Percentiles rank a stretch among this genome's conserved stretches.
These are phyloP conservation scores for Drosophila atripex DNA, from an alignment of 2,888 invertebrate genomes.

Conservation along the genomic window DNA sequence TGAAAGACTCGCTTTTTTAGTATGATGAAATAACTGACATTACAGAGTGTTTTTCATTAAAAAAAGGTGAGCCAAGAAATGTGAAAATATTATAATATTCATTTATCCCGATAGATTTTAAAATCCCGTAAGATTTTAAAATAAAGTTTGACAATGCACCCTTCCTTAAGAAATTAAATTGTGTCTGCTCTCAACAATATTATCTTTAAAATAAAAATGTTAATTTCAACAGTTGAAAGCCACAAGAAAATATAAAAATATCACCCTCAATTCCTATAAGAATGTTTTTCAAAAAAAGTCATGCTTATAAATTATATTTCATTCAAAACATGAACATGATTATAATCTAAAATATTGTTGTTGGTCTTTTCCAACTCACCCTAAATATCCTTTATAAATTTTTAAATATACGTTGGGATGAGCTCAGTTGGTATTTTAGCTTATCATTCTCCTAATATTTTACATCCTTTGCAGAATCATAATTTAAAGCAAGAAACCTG, in stretches of 20 bases:
- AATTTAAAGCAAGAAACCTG: constrained; percentile 32
- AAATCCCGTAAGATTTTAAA: not conserved
- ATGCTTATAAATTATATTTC: no score
- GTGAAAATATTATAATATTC: not conserved
- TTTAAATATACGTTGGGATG: constrained; percentile 34
- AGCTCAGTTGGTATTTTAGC: constrained; percentile 41
- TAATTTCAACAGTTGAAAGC: no score
- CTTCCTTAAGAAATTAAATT: no score
- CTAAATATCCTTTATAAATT: constrained; percentile 54
- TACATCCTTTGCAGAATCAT: constrained; percentile 38
- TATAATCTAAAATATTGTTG: not conserved
- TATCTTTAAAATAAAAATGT: no score
- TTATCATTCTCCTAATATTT: constrained; percentile 57
- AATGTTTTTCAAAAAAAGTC: no score
- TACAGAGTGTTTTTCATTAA: constrained; percentile 14
- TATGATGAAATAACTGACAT: constrained; percentile 47
- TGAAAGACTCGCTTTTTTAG: constrained; percentile 45
- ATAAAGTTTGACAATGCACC: no score
- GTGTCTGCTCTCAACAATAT: no score
- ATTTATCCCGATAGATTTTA: not conserved
- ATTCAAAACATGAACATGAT: not conserved
- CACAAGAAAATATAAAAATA: no score
- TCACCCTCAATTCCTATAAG: no score
- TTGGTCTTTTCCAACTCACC: not conserved
- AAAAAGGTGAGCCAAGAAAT: not conserved